Evolutionary conservation across 2,888 invertebrate species (phyloP).

Genomic region (Bugula neritina): DNA sequence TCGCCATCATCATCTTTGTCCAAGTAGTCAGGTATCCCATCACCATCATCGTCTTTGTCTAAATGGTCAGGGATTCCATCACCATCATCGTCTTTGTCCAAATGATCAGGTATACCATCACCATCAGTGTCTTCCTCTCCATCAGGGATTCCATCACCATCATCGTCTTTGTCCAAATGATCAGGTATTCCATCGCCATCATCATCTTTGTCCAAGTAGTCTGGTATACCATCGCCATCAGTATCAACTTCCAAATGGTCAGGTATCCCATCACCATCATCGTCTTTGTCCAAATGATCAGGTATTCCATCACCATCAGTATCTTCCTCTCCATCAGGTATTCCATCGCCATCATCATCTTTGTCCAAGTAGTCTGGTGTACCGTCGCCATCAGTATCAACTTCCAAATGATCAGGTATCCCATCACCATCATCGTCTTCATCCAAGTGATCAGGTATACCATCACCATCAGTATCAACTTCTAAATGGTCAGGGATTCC

Average conservation of each 20-base stretch:
- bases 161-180: slow-evolving; percentile 6
- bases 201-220: slow-evolving; percentile 1
- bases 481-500: slow-evolving; percentile 14
- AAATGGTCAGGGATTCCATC: slow-evolving; percentile 14
- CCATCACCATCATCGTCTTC: slow-evolving; percentile 20
- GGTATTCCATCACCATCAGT: slow-evolving; percentile 19
- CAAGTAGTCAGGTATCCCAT: background rate
- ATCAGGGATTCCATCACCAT: slow-evolving; percentile 14
- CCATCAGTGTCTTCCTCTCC: slow-evolving; percentile 5
- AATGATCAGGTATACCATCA: slow-evolving; percentile 13
- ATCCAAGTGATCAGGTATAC: slow-evolving; percentile 15
- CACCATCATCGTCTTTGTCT: slow-evolving; percentile 13
- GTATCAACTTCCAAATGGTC: slow-evolving; percentile 10
- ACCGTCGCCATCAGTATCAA: slow-evolving; percentile 1
- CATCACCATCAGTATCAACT: slow-evolving; percentile 19
- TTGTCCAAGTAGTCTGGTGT: slow-evolving; percentile 5
- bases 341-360: slow-evolving; percentile 7
- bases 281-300: background rate
- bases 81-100: background rate
- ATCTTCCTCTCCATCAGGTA: slow-evolving; percentile 6
- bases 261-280: slow-evolving; percentile 17
- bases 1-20: slow-evolving; percentile 15
- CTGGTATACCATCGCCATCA: slow-evolving; percentile 20
- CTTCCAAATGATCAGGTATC: slow-evolving; percentile 7
- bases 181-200: slow-evolving; percentile 18